These are phyloP conservation scores for Conomelus anceps DNA, from an alignment of 2,888 invertebrate species.

Conservation along the genomic window DNA sequence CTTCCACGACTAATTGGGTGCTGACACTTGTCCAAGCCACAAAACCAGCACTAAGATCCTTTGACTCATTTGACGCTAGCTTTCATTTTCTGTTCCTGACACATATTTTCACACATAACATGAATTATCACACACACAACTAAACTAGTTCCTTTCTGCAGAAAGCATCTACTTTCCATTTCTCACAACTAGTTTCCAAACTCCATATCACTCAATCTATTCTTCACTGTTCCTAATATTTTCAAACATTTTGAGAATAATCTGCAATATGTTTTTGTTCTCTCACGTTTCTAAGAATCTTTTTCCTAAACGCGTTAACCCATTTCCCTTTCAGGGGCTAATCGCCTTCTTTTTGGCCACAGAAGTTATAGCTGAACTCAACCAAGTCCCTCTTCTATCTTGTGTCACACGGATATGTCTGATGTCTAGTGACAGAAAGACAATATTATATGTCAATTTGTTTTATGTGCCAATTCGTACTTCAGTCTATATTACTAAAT, in stretches of 20 bases:
- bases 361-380: neutral
- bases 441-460: neutral
- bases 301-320: neutral
- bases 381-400: neutral
- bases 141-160: neutral
- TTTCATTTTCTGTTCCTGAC: neutral
- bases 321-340: neutral
- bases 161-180: neutral
- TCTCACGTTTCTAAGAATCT: neutral
- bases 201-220: neutral
- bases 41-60: neutral
- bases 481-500: too few relatives aligned
- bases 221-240: neutral
- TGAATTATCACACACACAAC: neutral
- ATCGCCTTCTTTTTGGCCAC: neutral
- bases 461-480: neutral
- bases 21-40: neutral
- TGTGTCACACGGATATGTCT: neutral
- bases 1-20: neutral
- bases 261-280: neutral
- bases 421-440: neutral
- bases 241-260: neutral
- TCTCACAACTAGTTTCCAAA: neutral
- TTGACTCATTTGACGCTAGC: neutral
- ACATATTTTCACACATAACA: neutral